Base-by-base conservation (phyloP, 2,113 vertebrate species). In the Natator depressus region DNA sequence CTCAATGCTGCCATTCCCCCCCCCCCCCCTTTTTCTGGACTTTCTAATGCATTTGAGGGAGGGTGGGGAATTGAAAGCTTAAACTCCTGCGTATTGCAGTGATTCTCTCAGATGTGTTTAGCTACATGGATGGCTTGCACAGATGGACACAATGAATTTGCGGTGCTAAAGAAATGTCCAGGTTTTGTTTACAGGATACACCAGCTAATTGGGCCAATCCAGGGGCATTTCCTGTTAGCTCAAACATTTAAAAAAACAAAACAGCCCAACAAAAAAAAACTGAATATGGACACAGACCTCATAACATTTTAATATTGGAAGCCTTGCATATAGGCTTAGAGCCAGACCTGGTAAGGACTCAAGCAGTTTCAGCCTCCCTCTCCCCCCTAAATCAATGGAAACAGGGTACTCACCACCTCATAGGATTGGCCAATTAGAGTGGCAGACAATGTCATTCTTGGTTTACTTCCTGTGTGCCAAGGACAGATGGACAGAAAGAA, bases 391-490 rank as follows among this genome's bases (percentile, higher is more conserved):
- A 3, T 46, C 8, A 3, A 50, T 31, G 2, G 10, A 49, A 12
- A 3, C 0, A 2, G 46, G 14, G 25, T 2, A 13, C 13, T 5
- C 2, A 4, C 46, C 54, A 1, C 53, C 81, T 8, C 69, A 5
- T 2, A 38, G 47, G 20, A 27, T 76, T 20, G 3, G 2, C 27
- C 11, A 9, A 3, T 38, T 65, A 42, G 27, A 1, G 51, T 62
- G 5, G 54, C 46, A 27, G 50, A 51, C 1, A 1, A 13, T n/a
- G 9, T 5, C 16, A 7, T 24, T 12, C 54, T 51, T 7, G 0
- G 65, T 20, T 38, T 72, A 11, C 65, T 76, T 10, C 7, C 20
- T 31, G 8, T 1, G 1, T 51, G 8, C 25, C 54, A 25, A 20
- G 46, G 22, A 3, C 10, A 1, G 80, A 55, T 46, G 62, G 55